Evolutionary conservation across 2,888 invertebrate species (phyloP), one percentile per base, ranked within the genome.

Genomic region (Andrena marginata): DNA sequence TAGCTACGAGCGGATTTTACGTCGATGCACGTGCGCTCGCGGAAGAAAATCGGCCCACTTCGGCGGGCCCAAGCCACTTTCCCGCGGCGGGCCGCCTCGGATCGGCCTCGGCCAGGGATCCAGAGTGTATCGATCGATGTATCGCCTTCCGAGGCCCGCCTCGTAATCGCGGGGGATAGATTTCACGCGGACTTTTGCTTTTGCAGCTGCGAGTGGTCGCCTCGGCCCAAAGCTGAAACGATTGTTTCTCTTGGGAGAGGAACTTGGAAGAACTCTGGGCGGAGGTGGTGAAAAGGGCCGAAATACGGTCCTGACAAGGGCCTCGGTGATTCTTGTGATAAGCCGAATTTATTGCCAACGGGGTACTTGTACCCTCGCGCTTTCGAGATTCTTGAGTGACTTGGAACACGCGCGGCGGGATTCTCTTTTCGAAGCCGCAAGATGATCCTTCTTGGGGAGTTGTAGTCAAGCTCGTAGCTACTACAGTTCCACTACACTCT

Each of bases 41-140:
- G 23, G 85, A 42, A 86, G 89, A 88, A 89, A 90, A 91, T 87
- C 87, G 82, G 85, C 54, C 77, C 79, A 85, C 82, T 85, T 85
- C 8, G 62, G 16, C 35, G 16, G 8, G 54, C 6, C 29, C 29
- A 16, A 48, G 65, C 60, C 81, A 75, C 85, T 85, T 85, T 85
- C 85, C 78, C 85, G 70, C 76, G 51, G 67, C 71, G 48, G 71
- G 16, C 42, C 42, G 16, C 13, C 42, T 42, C 16, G 64, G 31
- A 59, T 65, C 33, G 65, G 26, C 7, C 35, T 51, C 60, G 69
- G 72, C 76, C 81, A 80, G 60, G 23, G 67, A 73, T 62, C 31
- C 35, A 23, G 42, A 16, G 49, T 26, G 20, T 20, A 56, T 56
- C 60, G 64, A 62, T 63, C 67, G 80, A 13, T 16, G 7, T 23